These are phyloP conservation scores for Sisor rabdophorus DNA, from an alignment of 2,113 vertebrate species.

Conservation along the genomic window DNA sequence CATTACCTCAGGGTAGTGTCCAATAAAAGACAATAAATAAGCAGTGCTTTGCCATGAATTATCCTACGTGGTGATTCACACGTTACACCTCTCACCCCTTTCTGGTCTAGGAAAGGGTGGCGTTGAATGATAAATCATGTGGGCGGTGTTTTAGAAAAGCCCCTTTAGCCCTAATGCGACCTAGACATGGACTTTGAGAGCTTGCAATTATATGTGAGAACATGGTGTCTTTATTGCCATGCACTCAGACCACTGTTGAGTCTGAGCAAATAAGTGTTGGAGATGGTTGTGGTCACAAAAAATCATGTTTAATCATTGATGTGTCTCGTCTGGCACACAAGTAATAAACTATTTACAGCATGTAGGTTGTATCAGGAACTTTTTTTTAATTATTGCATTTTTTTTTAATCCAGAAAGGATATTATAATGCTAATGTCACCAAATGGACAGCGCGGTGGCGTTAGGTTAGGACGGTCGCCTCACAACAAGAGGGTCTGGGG, in stretches of 20 bases:
- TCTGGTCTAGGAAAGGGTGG: background rate
- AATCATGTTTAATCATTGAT: slow-evolving; percentile 22
- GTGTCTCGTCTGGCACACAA: background rate
- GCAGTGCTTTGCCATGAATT: background rate
- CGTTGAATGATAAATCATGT: slow-evolving; percentile 26
- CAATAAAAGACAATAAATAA: slow-evolving; percentile 27
- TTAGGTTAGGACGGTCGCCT: too few relatives aligned
- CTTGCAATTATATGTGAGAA: slow-evolving; percentile 10
- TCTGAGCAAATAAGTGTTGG: slow-evolving; percentile 10
- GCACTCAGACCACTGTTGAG: background rate
- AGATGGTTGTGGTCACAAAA: background rate
- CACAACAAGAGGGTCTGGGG: too few relatives aligned
- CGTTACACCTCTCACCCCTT: background rate
- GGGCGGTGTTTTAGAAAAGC: background rate
- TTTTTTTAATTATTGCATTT: too few relatives aligned
- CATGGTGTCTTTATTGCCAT: slow-evolving; percentile 13
- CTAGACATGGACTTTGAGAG: background rate
- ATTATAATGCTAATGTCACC: too few relatives aligned
- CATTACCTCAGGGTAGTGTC: slow-evolving; percentile 5
- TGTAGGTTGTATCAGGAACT: background rate
- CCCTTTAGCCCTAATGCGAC: background rate
- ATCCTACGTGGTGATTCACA: slow-evolving; percentile 31
- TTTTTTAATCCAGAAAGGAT: too few relatives aligned
- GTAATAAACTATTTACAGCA: background rate
- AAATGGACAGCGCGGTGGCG: too few relatives aligned